Evolutionary conservation across 2,797 vertebrate genomes (phyloP).

Genomic region (Epinephelus coioides): DNA sequence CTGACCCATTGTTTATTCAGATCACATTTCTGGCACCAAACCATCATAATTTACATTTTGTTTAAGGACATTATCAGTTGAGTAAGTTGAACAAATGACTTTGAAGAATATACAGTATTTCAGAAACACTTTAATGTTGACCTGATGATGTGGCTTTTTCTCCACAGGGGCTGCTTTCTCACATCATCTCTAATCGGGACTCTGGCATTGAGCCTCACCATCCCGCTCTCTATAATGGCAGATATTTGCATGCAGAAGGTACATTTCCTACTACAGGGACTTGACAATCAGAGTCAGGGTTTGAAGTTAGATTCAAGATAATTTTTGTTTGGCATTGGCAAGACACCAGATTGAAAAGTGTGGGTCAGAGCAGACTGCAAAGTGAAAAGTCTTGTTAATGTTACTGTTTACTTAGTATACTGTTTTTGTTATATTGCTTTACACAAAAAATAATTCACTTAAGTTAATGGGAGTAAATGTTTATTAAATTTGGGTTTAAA

Average conservation of each 20-base stretch:
- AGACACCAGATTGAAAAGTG: not conserved
- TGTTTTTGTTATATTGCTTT: no score
- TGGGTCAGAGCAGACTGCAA: not conserved
- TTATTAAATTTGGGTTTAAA: no score
- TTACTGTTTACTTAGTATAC: not conserved
- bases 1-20: not conserved
- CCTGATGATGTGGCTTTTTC: constrained; percentile 14
- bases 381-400: not conserved
- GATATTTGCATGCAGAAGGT: constrained; percentile 98
- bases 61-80: not conserved
- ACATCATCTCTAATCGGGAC: constrained; percentile 97
- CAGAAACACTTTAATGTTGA: not conserved
- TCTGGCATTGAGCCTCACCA: constrained; percentile 95
- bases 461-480: no score
- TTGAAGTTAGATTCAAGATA: constrained; percentile 3
- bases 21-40: not conserved
- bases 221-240: constrained; percentile 96
- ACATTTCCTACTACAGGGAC: constrained; percentile 30
- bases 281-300: not conserved
- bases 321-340: not conserved
- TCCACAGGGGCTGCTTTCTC: constrained; percentile 95
- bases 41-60: not conserved
- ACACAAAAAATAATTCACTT: no score
- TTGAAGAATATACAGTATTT: not conserved
- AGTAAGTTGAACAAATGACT: not conserved